phyloP scores from a whole-genome alignment of 1,140 invertebrate species.

The Lepidurus packardi region DNA sequence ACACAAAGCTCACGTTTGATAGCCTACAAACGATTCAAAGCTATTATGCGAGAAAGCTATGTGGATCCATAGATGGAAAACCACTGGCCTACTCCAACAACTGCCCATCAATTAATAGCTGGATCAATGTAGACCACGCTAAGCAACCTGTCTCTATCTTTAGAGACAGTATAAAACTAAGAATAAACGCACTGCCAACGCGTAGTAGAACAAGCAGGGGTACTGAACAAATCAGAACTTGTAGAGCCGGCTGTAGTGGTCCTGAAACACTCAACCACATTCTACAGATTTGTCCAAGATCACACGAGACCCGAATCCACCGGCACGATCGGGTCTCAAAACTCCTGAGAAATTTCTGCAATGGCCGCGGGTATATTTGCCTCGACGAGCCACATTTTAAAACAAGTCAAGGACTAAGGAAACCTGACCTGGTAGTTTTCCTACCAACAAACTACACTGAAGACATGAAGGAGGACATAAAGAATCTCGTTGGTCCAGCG shows the following conservation, averaged over 20 bases:
- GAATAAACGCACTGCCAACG: slow-evolving; percentile 37
- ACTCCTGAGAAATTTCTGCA: not conserved
- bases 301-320: slow-evolving; percentile 42
- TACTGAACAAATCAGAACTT: slow-evolving; percentile 34
- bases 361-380: no score
- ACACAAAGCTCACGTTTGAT: not conserved
- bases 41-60: not conserved
- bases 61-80: not conserved
- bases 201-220: slow-evolving; percentile 11
- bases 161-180: slow-evolving; percentile 38
- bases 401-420: no score
- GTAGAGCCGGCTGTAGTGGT: slow-evolving; percentile 39
- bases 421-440: no score
- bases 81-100: not conserved
- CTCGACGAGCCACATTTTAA: no score
- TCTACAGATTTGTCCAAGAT: slow-evolving; percentile 43
- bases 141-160: slow-evolving; percentile 23
- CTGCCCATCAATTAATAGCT: not conserved
- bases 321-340: slow-evolving; percentile 41
- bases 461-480: no score
- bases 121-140: not conserved
- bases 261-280: slow-evolving; percentile 43
- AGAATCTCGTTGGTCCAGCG: no score
- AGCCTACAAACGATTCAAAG: not conserved
- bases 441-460: no score